Conservation (phyloP, 2,797 vertebrate species). For the Rachycentron canadum region DNA sequence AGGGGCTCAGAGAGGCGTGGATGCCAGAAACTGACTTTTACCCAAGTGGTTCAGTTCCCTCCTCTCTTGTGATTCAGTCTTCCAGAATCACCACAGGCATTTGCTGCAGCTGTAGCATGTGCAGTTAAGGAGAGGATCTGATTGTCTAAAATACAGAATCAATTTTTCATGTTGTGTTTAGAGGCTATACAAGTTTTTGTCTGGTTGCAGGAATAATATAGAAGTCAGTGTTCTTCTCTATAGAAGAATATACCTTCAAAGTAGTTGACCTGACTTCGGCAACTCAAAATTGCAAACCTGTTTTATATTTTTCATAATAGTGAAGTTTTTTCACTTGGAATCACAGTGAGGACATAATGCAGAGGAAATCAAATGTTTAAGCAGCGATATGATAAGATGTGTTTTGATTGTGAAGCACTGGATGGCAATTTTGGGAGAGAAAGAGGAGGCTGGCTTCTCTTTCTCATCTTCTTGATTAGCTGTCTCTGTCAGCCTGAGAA, state of each 20-base stretch:
- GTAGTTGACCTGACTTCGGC: constrained; percentile 52
- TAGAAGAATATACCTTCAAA: constrained; percentile 27
- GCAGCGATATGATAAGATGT: constrained; percentile 47
- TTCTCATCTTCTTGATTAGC: constrained; percentile 76
- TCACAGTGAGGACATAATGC: constrained; percentile 44
- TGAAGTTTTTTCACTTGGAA: constrained; percentile 28
- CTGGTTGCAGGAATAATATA: constrained; percentile 56
- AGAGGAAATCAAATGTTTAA: constrained; percentile 50
- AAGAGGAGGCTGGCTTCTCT: constrained; percentile 59
- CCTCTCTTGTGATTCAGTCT: constrained; percentile 47
- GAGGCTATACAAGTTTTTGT: constrained; percentile 59
- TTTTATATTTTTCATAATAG: constrained; percentile 37
- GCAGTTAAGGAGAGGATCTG: constrained; percentile 53
- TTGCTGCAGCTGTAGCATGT: constrained; percentile 49
- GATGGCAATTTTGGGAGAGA: constrained; percentile 58
- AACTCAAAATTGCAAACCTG: constrained; percentile 29
- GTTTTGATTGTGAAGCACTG: constrained; percentile 68
- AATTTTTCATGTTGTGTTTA: constrained; percentile 69
- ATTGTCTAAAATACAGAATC: constrained; percentile 59
- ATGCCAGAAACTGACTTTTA: constrained; percentile 59
- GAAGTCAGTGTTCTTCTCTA: constrained; percentile 30
- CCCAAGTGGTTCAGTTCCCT: constrained; percentile 22
- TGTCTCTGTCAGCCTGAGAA: constrained; percentile 64
- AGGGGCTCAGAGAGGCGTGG: constrained; percentile 48
- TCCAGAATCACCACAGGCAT: constrained; percentile 60